These are phyloP conservation scores for Motacilla tschutschensis DNA, from an alignment of 2,113 vertebrate genomes.

Conservation along the genomic window DNA sequence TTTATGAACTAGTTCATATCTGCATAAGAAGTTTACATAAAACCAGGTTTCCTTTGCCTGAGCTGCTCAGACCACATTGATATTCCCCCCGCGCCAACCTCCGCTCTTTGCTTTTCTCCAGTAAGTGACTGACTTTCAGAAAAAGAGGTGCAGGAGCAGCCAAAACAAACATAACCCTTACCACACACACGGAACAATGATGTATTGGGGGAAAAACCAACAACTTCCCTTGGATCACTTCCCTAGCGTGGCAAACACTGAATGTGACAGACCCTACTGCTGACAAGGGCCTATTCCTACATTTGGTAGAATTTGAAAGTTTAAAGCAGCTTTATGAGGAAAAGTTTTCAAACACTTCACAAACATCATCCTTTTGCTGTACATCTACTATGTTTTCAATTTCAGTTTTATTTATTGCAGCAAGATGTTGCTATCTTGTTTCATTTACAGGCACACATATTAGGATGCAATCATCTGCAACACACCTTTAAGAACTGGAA, in stretches of 20 bases:
- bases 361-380: not conserved
- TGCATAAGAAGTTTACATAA: not conserved
- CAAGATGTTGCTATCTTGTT: not conserved
- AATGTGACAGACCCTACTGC: not conserved
- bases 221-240: not conserved
- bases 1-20: not conserved
- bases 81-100: not conserved
- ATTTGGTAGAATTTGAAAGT: not conserved
- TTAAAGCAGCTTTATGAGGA: not conserved
- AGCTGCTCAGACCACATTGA: not conserved
- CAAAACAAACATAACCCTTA: constrained; percentile 9
- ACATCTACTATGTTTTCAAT: not conserved
- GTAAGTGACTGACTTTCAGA: not conserved
- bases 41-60: not conserved
- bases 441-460: constrained; percentile 15
- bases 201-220: not conserved
- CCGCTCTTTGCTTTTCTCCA: not conserved
- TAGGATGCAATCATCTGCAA: constrained; percentile 37
- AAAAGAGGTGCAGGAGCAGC: not conserved
- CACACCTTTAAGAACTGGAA: not conserved
- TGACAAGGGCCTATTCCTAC: not conserved
- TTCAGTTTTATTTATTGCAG: not conserved
- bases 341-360: not conserved
- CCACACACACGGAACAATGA: not conserved
- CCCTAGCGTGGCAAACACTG: not conserved